Conservation (phyloP, 2,113 vertebrate genomes). For the Sorex araneus region DNA sequence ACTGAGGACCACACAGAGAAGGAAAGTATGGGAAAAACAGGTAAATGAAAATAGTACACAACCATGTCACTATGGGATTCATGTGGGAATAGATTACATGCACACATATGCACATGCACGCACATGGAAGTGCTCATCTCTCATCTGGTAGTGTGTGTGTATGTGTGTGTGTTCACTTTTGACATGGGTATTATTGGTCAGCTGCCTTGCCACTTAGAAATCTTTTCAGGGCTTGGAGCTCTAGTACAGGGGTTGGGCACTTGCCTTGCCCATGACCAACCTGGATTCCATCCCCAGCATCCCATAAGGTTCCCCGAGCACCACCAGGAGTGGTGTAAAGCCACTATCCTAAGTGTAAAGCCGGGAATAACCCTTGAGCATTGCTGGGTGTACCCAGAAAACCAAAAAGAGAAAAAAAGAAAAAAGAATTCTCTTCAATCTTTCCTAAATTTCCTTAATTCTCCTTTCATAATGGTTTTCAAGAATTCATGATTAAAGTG, state of each 20-base stretch:
- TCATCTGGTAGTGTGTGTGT: neutral
- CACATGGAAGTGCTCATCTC: neutral
- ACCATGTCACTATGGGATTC: neutral
- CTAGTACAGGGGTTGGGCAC: too few species aligned
- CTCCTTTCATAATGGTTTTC: neutral
- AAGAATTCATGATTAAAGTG: neutral
- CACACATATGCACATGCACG: neutral
- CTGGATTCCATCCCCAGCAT: too few species aligned
- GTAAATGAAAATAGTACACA: neutral
- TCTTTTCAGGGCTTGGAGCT: too few species aligned
- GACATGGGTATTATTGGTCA: too few species aligned
- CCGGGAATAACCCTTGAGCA: too few species aligned
- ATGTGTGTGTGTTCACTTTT: neutral
- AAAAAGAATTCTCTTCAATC: neutral
- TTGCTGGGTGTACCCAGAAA: too few species aligned
- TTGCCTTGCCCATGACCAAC: too few species aligned
- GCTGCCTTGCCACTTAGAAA: neutral
- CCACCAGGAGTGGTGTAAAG: too few species aligned
- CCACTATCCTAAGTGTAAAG: too few species aligned
- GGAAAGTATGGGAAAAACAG: neutral
- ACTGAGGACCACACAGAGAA: neutral
- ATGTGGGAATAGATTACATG: neutral
- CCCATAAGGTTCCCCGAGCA: too few species aligned
- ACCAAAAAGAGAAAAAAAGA: too few species aligned
- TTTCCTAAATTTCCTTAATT: neutral